Conservation (phyloP, 2,888 invertebrate species). For the Himalopsyche tibetana region DNA sequence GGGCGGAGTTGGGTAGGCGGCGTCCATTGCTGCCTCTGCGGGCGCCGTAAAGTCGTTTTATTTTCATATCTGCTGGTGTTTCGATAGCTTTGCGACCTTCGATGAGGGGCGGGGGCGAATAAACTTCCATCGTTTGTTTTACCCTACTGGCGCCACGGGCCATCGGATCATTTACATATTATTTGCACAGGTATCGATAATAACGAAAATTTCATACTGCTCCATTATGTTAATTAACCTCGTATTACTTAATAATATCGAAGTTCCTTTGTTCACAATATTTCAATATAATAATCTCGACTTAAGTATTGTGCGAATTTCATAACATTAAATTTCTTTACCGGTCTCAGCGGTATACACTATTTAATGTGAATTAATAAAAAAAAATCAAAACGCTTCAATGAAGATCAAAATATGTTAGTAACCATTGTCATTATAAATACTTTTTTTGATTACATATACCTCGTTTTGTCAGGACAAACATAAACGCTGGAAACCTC, state of each 20-base stretch:
- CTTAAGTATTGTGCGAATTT: too few species aligned
- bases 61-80: slow-evolving; percentile 43
- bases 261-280: too few species aligned
- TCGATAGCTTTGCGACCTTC: slow-evolving; percentile 40
- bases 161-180: slow-evolving; percentile 28
- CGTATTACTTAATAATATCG: neutral
- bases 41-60: slow-evolving; percentile 42
- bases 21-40: slow-evolving; percentile 35
- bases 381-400: too few species aligned
- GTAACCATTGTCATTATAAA: too few species aligned
- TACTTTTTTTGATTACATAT: too few species aligned
- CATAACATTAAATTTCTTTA: too few species aligned
- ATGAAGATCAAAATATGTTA: too few species aligned
- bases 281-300: too few species aligned
- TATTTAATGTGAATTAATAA: too few species aligned
- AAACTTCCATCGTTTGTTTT: slow-evolving; percentile 43
- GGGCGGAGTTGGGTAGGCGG: slow-evolving; percentile 37
- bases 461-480: too few species aligned
- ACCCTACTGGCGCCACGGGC: slow-evolving; percentile 37
- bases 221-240: slow-evolving; percentile 2
- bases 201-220: neutral
- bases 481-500: too few species aligned
- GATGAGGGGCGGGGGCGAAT: neutral
- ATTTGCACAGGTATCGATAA: slow-evolving; percentile 35
- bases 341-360: too few species aligned